phyloP scores from a whole-genome alignment of 2,113 vertebrate species.

The Hymenochirus boettgeri region DNA sequence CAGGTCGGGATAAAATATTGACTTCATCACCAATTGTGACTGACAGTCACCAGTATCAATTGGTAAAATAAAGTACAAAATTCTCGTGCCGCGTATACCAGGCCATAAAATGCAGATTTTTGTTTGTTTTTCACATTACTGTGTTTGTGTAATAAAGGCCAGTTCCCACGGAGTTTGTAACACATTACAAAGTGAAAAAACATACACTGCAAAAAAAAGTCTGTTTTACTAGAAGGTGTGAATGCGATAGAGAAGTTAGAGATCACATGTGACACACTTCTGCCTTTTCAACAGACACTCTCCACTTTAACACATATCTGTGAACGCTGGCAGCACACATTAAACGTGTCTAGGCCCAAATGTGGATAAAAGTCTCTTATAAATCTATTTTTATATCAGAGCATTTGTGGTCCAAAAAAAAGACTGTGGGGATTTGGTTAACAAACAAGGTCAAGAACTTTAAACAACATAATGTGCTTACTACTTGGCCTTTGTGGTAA shows the following conservation, averaged over 20 bases:
- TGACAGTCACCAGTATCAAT: no score
- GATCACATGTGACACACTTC: conserved; percentile 25
- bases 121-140: no score
- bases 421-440: neutral
- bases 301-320: conserved; percentile 2
- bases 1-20: no score
- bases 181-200: neutral
- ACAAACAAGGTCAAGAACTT: conserved; percentile 3
- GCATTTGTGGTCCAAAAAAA: conserved; percentile 4
- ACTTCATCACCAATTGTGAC: no score
- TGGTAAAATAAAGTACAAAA: no score
- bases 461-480: neutral
- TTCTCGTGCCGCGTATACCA: no score
- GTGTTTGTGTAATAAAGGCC: no score
- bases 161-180: no score
- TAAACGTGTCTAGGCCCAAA: conserved; percentile 14
- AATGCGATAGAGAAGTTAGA: neutral
- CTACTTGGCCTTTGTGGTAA: neutral
- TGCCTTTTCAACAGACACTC: conserved; percentile 28
- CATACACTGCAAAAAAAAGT: neutral
- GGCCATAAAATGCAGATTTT: no score
- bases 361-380: neutral
- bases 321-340: conserved; percentile 16
- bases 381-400: conserved; percentile 24
- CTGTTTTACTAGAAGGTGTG: neutral